phyloP scores from a whole-genome alignment of 2,888 invertebrate genomes.

The Spisula solida region DNA sequence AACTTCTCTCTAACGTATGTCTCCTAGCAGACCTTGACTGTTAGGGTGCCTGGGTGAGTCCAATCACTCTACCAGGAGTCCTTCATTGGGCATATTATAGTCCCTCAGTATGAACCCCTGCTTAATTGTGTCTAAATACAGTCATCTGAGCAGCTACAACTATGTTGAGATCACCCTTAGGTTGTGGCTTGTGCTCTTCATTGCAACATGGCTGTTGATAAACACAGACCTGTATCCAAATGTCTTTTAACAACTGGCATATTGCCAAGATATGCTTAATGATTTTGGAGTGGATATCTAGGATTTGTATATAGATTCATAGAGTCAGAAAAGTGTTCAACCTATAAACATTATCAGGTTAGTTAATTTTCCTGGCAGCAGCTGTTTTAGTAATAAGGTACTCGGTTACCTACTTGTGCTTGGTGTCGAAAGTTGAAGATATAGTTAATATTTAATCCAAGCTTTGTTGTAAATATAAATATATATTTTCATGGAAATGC shows the following conservation, averaged over 20 bases:
- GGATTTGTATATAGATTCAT: background rate
- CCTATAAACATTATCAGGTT: conserved; percentile 13
- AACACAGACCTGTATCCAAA: background rate
- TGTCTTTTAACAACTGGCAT: background rate
- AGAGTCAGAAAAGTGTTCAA: background rate
- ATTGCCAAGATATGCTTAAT: background rate
- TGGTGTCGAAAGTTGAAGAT: background rate
- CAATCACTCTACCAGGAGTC: no score
- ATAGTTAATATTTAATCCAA: background rate
- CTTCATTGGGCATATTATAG: no score
- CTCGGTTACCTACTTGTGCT: background rate
- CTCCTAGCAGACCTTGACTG: no score
- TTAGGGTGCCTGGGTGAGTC: no score
- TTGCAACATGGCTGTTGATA: no score
- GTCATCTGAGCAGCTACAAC: no score
- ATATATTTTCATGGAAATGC: background rate
- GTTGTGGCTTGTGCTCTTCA: no score
- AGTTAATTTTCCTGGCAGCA: background rate
- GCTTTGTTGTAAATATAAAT: background rate
- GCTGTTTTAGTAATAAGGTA: conserved; percentile 1
- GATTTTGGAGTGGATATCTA: background rate
- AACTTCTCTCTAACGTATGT: no score
- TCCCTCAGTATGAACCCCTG: no score
- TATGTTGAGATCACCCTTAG: no score
- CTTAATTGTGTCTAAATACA: no score